phyloP scores from a whole-genome alignment of 2,113 vertebrate species.

The Geothlypis trichas region DNA sequence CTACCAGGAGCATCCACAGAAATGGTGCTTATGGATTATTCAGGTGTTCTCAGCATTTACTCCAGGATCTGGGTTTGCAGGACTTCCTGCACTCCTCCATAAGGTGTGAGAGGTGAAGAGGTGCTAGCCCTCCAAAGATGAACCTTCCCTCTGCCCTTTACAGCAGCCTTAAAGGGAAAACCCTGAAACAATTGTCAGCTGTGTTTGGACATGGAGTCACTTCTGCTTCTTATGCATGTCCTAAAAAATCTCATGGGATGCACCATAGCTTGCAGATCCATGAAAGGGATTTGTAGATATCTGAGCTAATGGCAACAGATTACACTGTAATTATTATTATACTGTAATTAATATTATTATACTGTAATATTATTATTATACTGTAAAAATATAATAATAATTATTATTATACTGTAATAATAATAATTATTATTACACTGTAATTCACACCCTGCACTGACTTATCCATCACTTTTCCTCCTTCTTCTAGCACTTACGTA shows the following conservation, averaged over 20 bases:
- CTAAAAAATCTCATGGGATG: not conserved
- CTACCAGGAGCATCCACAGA: not conserved
- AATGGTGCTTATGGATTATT: rapidly evolving
- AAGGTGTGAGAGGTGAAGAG: not conserved
- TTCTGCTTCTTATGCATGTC: not conserved
- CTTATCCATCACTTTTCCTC: not conserved
- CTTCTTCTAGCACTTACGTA: not conserved
- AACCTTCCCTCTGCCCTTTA: not conserved
- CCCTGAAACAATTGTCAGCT: not conserved
- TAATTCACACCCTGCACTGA: not conserved
- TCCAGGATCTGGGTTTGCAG: not conserved
- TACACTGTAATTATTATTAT: too few relatives aligned
- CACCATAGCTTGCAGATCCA: not conserved
- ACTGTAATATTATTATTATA: too few relatives aligned
- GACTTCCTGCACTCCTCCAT: not conserved
- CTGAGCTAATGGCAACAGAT: not conserved
- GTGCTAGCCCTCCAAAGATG: not conserved
- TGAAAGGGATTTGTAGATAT: not conserved
- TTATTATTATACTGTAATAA: too few relatives aligned
- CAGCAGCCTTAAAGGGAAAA: not conserved
- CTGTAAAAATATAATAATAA: too few relatives aligned
- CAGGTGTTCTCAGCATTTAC: not conserved
- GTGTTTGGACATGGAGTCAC: not conserved
- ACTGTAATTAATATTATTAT: too few relatives aligned
- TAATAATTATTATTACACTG: rapidly evolving